Percentiles rank a stretch among this genome's conserved stretches.
phyloP scores from a whole-genome alignment of 2,797 vertebrate species.

The Gobio occitaniae region DNA sequence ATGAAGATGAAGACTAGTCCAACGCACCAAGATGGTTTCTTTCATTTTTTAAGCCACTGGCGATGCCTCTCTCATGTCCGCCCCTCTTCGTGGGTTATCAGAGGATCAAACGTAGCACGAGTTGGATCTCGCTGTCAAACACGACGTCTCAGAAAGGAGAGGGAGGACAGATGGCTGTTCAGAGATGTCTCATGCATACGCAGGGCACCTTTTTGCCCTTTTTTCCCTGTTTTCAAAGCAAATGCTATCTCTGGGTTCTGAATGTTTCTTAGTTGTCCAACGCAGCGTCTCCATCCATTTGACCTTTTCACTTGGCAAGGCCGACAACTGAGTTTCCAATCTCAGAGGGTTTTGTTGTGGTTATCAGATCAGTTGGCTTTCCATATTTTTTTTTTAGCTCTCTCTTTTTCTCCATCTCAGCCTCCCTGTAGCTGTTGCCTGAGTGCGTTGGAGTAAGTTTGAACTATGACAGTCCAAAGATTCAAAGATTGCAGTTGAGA shows the following conservation, averaged over 20 bases:
- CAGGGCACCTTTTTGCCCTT: constrained; percentile 31
- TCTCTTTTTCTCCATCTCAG: constrained; percentile 1
- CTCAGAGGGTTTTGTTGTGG: constrained; percentile 40
- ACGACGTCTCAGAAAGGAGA: constrained; percentile 54
- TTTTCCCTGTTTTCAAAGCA: constrained; percentile 42
- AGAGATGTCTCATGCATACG: constrained; percentile 70
- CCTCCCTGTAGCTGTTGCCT: constrained; percentile 19
- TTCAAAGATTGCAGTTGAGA: constrained; percentile 5
- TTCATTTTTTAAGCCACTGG: constrained; percentile 45
- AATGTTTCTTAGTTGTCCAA: constrained; percentile 47
- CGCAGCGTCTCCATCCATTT: constrained; percentile 46
- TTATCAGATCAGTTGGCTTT: constrained; percentile 47
- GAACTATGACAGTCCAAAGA: background rate
- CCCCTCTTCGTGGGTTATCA: background rate
- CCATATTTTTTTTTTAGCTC: background rate
- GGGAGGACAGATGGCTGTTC: constrained; percentile 70
- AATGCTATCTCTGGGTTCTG: constrained; percentile 19
- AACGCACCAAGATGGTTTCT: background rate
- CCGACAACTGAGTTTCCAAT: constrained; percentile 31
- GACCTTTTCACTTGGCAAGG: constrained; percentile 52
- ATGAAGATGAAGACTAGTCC: constrained; percentile 10
- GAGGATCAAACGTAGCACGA: constrained; percentile 17
- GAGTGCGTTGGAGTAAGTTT: constrained; percentile 1
- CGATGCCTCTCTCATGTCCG: constrained; percentile 28
- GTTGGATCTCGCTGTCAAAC: constrained; percentile 14